Conservation (phyloP, 2,797 vertebrate genomes). For the Petrocephalus sullivani region DNA sequence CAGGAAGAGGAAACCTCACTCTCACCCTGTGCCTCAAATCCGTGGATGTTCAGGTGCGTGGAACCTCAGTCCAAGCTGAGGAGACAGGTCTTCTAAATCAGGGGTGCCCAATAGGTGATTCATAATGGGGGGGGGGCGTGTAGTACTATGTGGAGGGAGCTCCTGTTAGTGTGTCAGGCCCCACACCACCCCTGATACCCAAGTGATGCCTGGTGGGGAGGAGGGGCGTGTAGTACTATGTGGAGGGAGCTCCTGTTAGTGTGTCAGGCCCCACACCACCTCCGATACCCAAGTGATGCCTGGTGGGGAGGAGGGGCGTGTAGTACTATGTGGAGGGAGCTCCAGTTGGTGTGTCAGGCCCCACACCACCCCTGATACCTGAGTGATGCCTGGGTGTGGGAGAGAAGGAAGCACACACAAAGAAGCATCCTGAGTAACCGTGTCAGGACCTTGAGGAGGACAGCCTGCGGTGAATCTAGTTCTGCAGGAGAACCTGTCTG, state of each 20-base stretch:
- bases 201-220: too few species aligned
- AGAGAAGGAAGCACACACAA: neutral
- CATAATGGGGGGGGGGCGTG: neutral
- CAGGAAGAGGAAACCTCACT: neutral
- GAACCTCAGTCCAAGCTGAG: neutral
- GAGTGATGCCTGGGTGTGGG: neutral
- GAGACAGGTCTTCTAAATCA: neutral
- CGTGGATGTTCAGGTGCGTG: neutral
- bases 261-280: neutral
- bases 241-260: neutral
- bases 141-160: neutral
- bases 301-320: neutral
- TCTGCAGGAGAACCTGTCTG: neutral
- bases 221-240: neutral
- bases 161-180: neutral
- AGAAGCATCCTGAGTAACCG: neutral
- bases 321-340: neutral
- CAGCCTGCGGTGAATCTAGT: neutral
- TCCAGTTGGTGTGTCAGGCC: neutral
- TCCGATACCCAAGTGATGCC: neutral
- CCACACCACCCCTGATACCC: too few species aligned
- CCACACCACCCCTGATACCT: neutral
- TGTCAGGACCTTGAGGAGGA: neutral
- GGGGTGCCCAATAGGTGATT: too few species aligned
- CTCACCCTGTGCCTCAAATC: neutral